Evolutionary conservation across 2,888 invertebrate genomes (phyloP).

Genomic region (Philaethria dido): DNA sequence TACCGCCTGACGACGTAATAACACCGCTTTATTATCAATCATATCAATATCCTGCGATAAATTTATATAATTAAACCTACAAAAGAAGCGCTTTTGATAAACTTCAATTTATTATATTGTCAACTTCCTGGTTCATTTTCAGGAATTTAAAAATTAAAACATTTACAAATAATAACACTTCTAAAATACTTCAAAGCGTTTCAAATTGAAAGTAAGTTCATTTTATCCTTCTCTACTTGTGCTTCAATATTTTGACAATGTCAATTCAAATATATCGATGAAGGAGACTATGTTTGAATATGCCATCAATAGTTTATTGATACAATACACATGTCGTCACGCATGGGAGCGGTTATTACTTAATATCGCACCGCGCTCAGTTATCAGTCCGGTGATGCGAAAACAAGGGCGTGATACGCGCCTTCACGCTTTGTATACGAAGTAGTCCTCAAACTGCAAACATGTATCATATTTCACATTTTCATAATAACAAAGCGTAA

Average conservation of each 20-base stretch:
- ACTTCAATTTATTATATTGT: too few relatives aligned
- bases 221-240: neutral
- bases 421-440: conserved; percentile 60
- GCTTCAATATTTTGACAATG: neutral
- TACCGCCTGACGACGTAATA: conserved; percentile 50
- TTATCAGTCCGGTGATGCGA: conserved; percentile 76
- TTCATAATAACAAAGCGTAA: conserved; percentile 77
- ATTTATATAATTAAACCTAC: conserved; percentile 41
- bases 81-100: conserved; percentile 11
- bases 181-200: neutral
- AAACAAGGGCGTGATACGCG: conserved; percentile 71
- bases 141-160: neutral
- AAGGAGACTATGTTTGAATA: conserved; percentile 31
- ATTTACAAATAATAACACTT: neutral
- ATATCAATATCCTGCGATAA: conserved; percentile 52
- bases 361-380: conserved; percentile 69
- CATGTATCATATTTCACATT: conserved; percentile 69
- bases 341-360: conserved; percentile 77
- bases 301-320: conserved; percentile 65
- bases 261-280: neutral
- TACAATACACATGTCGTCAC: conserved; percentile 65
- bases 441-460: conserved; percentile 51
- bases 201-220: neutral
- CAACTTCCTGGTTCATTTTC: neutral
- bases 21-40: conserved; percentile 56